Base-by-base conservation (phyloP, 2,113 vertebrate species). In the Cygnus atratus region DNA sequence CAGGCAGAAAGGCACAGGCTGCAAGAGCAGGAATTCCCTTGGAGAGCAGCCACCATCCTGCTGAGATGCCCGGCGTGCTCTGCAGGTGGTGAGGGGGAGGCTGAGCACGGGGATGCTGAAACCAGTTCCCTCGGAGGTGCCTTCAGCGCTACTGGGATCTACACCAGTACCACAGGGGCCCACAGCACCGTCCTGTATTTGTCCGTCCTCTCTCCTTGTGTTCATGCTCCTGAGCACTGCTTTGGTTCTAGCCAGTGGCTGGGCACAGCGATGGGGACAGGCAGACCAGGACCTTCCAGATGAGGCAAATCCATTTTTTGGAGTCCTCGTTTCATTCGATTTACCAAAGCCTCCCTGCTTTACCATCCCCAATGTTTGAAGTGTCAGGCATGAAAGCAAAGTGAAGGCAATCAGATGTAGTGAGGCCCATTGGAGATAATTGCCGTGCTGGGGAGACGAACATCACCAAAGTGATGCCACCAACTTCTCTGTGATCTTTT, bases 321-420 rank as follows among this genome's bases (percentile, higher is more conserved):
- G 85, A 96, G 68, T 54, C 57, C 63, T 84, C 75, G 4, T 57
- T 95, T 48, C 46, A 41, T 59, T 81, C 57, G 68, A 54, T 90
- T 90, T 92, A 76, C 79, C 87, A 93, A 95, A 88, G 68, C 57
- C 58, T 88, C 72, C 61, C 73, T 75, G 85, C 61, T 54, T 91
- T 50, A 81, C 87, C 11, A 3, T 20, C 66, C 58, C 26, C 0
- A 2, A 5, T 54, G 79, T 96, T 95, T 97, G 95, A 96, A 94
- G 93, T 93, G 75, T 84, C 90, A 88, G 68, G 85, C 90, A 92
- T 92, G 88, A 97, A 96, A 96, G 93, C 82, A 93, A 90, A 92
- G 65, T 6, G 82, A 90, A 95, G 88, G 94, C 92, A 92, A 65
- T 95, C 90, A 94, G 79, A 95, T 35, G 46, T 52, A 48, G 75